Percentiles rank a stretch among this genome's conserved stretches.
These are phyloP conservation scores for Acipenser transmontanus DNA, from an alignment of 2,797 vertebrate species.

Conservation along the genomic window DNA sequence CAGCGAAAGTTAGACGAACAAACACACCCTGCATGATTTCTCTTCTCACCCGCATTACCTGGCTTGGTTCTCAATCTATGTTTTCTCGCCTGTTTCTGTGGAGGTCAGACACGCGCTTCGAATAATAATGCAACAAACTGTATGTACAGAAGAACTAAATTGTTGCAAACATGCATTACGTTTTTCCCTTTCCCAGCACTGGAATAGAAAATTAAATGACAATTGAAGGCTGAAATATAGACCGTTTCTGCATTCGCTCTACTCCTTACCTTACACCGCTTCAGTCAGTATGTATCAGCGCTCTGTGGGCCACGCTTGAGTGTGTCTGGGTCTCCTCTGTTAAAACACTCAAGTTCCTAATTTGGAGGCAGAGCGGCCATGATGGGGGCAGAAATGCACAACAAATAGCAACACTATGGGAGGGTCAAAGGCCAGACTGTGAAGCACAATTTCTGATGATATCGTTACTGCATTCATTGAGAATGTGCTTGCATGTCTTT, in stretches of 20 bases:
- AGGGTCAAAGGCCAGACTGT: slow-evolving; percentile 13
- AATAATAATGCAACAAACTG: background rate
- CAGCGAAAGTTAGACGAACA: background rate
- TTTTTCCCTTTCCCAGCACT: background rate
- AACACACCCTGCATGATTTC: background rate
- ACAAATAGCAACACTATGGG: background rate
- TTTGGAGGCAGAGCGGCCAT: slow-evolving; percentile 12
- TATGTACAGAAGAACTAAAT: background rate
- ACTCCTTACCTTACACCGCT: background rate
- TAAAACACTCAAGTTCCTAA: slow-evolving; percentile 15
- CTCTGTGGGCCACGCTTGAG: background rate
- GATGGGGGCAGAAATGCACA: slow-evolving; percentile 1
- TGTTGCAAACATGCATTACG: background rate
- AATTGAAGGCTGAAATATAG: background rate
- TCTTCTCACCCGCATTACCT: background rate
- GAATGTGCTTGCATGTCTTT: too few species aligned
- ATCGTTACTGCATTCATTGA: background rate
- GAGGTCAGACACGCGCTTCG: background rate
- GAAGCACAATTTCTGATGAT: background rate
- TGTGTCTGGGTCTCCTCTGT: background rate
- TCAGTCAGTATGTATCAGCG: background rate
- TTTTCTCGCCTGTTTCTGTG: background rate
- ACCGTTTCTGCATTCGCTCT: too few species aligned
- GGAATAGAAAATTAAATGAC: background rate
- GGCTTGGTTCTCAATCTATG: background rate